phyloP scores from a whole-genome alignment of 1,140 invertebrate species.

The Uloborus diversus region DNA sequence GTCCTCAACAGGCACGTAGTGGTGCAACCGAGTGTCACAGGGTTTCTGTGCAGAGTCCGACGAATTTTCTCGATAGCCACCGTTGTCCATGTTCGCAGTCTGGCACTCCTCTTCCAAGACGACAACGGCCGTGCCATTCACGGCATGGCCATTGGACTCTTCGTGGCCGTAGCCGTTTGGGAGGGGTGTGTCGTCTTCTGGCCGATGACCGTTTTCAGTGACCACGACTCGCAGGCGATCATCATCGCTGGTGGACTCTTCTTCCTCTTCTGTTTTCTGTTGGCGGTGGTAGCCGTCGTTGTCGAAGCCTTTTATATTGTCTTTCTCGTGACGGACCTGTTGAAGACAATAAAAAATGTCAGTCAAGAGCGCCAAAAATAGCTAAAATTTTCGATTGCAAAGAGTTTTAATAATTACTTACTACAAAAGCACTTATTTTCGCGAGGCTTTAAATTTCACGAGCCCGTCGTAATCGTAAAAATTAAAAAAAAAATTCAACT shows the following conservation, averaged over 20 bases:
- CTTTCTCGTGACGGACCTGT: conserved; percentile 40
- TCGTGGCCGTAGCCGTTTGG: conserved; percentile 25
- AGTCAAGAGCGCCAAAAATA: no score
- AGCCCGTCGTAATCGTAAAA: no score
- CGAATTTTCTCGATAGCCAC: neutral
- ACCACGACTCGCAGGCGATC: conserved; percentile 25
- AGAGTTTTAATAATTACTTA: no score
- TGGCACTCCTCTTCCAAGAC: neutral
- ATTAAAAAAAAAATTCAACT: no score
- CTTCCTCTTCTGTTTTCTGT: conserved; percentile 4
- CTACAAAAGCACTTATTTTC: no score
- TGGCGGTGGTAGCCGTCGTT: conserved; percentile 26
- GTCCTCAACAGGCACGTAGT: conserved; percentile 30
- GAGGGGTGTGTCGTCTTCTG: neutral
- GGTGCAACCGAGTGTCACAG: conserved; percentile 36
- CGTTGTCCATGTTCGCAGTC: neutral
- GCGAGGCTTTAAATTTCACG: no score
- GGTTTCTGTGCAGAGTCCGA: conserved; percentile 21
- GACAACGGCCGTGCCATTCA: neutral
- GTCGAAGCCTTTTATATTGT: conserved; percentile 33
- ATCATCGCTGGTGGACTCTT: conserved; percentile 19
- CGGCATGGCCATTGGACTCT: neutral
- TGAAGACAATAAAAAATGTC: no score
- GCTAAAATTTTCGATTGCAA: no score
- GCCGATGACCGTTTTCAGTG: neutral